phyloP scores from a whole-genome alignment of 2,797 vertebrate genomes.

The Carapus acus region DNA sequence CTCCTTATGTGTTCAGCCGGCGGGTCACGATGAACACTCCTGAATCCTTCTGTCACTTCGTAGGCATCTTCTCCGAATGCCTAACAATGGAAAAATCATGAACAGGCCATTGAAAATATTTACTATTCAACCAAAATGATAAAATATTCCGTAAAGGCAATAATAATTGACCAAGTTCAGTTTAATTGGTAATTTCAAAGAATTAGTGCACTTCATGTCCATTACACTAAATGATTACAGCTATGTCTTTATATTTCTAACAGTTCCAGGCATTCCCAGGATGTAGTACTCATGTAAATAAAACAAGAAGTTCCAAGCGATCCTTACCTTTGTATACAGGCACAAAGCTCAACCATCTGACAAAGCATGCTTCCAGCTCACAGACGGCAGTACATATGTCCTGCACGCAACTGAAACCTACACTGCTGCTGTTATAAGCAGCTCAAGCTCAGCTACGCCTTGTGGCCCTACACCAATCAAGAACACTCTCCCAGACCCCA shows the following conservation, averaged over 20 bases:
- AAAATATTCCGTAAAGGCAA: too few species aligned
- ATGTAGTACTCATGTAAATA: too few species aligned
- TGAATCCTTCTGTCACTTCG: constrained; percentile 50
- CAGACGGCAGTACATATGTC: constrained; percentile 48
- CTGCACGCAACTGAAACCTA: constrained; percentile 29
- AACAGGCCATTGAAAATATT: background rate
- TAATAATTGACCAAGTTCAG: too few species aligned
- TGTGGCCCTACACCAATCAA: constrained; percentile 52
- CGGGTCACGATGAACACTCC: constrained; percentile 11
- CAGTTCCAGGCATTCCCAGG: background rate
- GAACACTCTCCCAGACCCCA: constrained; percentile 18
- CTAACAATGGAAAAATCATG: constrained; percentile 38
- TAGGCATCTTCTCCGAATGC: constrained; percentile 35
- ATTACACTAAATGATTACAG: too few species aligned
- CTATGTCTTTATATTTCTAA: too few species aligned
- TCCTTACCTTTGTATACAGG: constrained; percentile 64
- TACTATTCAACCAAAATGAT: background rate
- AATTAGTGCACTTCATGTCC: too few species aligned
- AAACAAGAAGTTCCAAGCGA: background rate
- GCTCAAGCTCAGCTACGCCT: constrained; percentile 32
- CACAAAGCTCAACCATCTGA: constrained; percentile 30
- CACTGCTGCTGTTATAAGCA: constrained; percentile 43
- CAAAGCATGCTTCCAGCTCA: constrained; percentile 40
- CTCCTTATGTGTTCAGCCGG: constrained; percentile 26
- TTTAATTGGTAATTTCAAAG: too few species aligned